Evolutionary conservation across 2,113 vertebrate genomes (phyloP).

Genomic region (Platichthys stellatus): DNA sequence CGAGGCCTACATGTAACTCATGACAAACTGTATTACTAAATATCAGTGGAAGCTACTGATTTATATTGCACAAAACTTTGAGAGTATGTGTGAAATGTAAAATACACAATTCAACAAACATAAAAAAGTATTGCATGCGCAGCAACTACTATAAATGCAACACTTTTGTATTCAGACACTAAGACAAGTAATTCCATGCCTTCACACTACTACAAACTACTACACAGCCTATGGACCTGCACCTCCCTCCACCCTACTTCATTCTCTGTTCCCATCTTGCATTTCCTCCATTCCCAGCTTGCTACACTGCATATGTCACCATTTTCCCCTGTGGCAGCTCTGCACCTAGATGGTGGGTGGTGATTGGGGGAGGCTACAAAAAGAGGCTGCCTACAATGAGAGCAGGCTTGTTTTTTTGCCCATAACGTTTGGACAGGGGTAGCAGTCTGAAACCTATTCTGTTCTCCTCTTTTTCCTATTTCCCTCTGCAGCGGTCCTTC

Average conservation of each 20-base stretch:
- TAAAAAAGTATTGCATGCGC: background rate
- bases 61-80: no score
- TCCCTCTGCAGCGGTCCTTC: conserved; percentile 90
- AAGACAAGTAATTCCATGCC: conserved; percentile 4
- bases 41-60: no score
- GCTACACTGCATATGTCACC: conserved; percentile 34
- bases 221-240: conserved; percentile 31
- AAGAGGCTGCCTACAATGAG: conserved; percentile 13
- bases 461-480: conserved; percentile 5
- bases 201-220: conserved; percentile 7
- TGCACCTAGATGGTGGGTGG: conserved; percentile 10
- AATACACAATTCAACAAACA: background rate
- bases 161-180: conserved; percentile 20
- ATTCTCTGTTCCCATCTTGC: conserved; percentile 3
- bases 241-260: conserved; percentile 15
- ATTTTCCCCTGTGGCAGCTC: conserved; percentile 27
- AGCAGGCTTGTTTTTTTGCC: conserved; percentile 38
- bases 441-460: conserved; percentile 27
- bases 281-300: conserved; percentile 21
- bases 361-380: conserved; percentile 14
- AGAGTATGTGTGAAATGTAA: no score
- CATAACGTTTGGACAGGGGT: conserved; percentile 11
- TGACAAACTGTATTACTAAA: no score
- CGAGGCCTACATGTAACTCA: no score
- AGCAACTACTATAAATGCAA: background rate